Evolutionary conservation across 2,113 vertebrate genomes (phyloP).

Genomic region (Pagrus major): DNA sequence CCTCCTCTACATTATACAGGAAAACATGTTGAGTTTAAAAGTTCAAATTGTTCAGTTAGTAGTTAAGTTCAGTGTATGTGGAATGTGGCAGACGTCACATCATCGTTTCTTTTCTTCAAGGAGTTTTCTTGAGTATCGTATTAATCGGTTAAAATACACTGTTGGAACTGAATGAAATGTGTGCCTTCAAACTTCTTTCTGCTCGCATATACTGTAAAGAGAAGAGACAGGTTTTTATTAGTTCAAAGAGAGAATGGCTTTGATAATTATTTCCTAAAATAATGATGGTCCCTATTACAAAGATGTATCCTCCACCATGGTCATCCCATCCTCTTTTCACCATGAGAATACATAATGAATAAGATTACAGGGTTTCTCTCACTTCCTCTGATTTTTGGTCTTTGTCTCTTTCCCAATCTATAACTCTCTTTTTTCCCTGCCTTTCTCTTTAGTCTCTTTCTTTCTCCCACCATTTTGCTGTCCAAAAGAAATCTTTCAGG

Average conservation of each 20-base stretch:
- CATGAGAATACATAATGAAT: slow-evolving; percentile 59
- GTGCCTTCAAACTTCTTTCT: slow-evolving; percentile 1
- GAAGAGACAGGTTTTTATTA: slow-evolving; percentile 5
- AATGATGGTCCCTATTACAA: slow-evolving; percentile 49
- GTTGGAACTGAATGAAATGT: slow-evolving; percentile 4
- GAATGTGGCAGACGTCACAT: neutral
- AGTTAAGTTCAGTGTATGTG: slow-evolving; percentile 1
- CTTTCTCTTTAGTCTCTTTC: neutral
- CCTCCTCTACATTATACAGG: too few relatives aligned
- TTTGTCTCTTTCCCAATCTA: slow-evolving; percentile 30
- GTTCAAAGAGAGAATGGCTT: slow-evolving; percentile 26
- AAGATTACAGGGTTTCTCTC: slow-evolving; percentile 45
- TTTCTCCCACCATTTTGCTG: slow-evolving; percentile 41
- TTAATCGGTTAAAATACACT: neutral
- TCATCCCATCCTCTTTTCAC: slow-evolving; percentile 29
- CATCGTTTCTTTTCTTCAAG: neutral
- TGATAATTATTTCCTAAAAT: slow-evolving; percentile 59
- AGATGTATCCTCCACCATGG: slow-evolving; percentile 37
- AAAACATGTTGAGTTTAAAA: too few relatives aligned
- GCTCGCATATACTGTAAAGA: neutral
- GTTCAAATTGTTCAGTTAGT: too few relatives aligned
- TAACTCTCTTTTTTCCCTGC: slow-evolving; percentile 16
- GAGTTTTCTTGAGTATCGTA: neutral
- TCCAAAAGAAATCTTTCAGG: slow-evolving; percentile 72
- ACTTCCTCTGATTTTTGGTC: slow-evolving; percentile 20